A percentile compares a stretch with the other conserved stretches of the same genome.
Conservation (phyloP, 1,140 invertebrate species). For the Pissodes strobi region DNA sequence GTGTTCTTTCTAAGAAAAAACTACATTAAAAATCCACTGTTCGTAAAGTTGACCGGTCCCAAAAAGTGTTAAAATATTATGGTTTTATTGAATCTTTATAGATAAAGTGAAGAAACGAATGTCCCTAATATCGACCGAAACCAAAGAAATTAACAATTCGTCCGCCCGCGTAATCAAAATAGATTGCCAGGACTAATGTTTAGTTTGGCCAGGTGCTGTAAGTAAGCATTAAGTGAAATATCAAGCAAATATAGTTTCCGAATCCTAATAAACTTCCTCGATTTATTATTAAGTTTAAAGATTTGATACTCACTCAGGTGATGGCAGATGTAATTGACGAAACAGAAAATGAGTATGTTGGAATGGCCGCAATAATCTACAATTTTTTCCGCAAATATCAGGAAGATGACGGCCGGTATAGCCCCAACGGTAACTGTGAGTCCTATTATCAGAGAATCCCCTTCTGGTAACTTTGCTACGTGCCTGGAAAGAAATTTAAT, state of each 20-base stretch:
- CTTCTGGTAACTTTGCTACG: slow-evolving; percentile 60
- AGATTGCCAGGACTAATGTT: too few relatives aligned
- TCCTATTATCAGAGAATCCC: slow-evolving; percentile 66
- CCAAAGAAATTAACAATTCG: too few relatives aligned
- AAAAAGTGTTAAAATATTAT: too few relatives aligned
- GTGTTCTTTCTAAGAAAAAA: too few relatives aligned
- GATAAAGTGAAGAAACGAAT: too few relatives aligned
- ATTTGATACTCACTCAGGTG: slow-evolving; percentile 66
- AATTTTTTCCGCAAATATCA: slow-evolving; percentile 78
- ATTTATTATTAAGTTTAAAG: slow-evolving; percentile 45
- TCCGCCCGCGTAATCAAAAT: too few relatives aligned
- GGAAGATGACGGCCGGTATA: slow-evolving; percentile 70
- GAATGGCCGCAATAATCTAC: slow-evolving; percentile 85
- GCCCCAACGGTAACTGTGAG: slow-evolving; percentile 68
- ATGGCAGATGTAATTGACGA: slow-evolving; percentile 77
- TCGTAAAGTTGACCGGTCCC: too few relatives aligned
- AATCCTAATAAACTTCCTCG: slow-evolving; percentile 49
- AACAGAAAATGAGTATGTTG: slow-evolving; percentile 79
- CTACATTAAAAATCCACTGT: too few relatives aligned
- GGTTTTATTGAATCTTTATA: too few relatives aligned
- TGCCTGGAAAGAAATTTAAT: slow-evolving; percentile 61
- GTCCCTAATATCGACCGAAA: too few relatives aligned
- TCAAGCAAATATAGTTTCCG: background rate
- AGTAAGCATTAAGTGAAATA: too few relatives aligned
- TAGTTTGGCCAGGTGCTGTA: too few relatives aligned